Evolutionary conservation across 2,797 vertebrate genomes (phyloP), one percentile per base, ranked within the genome.

Genomic region (Chelmon rostratus): DNA sequence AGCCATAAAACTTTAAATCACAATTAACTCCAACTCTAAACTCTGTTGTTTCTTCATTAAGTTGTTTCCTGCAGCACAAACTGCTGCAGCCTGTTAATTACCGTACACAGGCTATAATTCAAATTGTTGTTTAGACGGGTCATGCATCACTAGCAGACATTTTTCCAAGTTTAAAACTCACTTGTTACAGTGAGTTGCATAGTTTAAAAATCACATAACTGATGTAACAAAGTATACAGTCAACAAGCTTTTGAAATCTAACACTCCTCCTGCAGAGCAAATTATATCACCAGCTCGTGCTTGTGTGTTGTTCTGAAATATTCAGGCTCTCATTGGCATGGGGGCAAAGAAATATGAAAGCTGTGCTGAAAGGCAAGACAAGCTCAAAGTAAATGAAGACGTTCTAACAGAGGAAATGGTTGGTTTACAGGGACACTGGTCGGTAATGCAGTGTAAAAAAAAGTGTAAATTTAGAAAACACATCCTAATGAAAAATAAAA

Each of bases 281-380:
- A 83, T 70, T 75, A 53, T 57, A 81, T 72, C 50, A 53, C 53
- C 52, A 56, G 66, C 31, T 80, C 23, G 76, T 76, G 63, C 37
- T 40, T 35, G 53, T 62, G 23, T n/a, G n/a, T 21, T 42, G 37
- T 78, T 73, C 76, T 88, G 65, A 85, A 87, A 87, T 85, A 85
- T 82, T 87, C 79, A 86, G 19, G 37, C 5, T 68, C 56, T 78
- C 31, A 56, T 37, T 56, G 83, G 73, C 44, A 78, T 70, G 40
- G 28, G 54, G 33, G 49, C 23, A 44, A 68, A 59, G 28, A 82
- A 70, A 78, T 58, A 8, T 75, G 44, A 86, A 68, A 56, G 67
- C 23, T 1, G 21, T 18, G 69, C 50, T 59, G 3, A 0, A 40
- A 76, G 78, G 63, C 23, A 50, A 49, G 10, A 68, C 33, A 53